These are phyloP conservation scores for Pipistrellus nathusii DNA, from an alignment of 2,797 vertebrate genomes.

Conservation along the genomic window DNA sequence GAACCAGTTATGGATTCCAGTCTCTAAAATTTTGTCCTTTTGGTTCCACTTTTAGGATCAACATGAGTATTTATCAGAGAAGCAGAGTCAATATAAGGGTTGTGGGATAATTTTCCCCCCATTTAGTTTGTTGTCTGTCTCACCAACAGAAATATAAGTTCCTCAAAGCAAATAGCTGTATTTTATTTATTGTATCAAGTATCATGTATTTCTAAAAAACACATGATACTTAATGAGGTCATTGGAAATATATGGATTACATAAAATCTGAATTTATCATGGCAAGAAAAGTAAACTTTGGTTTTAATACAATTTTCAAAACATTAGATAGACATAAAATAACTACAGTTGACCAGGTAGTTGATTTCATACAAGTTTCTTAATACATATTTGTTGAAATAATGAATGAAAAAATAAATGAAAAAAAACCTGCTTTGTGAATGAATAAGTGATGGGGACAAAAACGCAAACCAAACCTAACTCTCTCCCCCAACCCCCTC, in stretches of 20 bases:
- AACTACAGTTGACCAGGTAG: not conserved
- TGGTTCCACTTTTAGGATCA: not conserved
- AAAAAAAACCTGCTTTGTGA: not conserved
- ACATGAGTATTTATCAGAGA: not conserved
- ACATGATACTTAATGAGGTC: not conserved
- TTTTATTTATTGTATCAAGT: not conserved
- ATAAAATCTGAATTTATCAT: not conserved
- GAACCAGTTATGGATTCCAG: not conserved
- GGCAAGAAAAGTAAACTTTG: not conserved
- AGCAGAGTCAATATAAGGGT: not conserved
- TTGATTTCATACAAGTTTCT: not conserved
- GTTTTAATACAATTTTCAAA: slow-evolving; percentile 5
- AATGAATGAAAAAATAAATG: not conserved
- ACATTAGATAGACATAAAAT: not conserved
- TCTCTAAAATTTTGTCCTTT: not conserved
- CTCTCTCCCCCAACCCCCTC: not conserved
- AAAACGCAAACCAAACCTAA: not conserved
- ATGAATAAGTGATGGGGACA: not conserved
- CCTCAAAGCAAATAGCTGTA: not conserved
- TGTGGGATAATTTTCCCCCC: not conserved
- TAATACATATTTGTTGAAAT: not conserved
- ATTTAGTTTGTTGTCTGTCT: not conserved
- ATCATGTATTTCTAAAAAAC: no score
- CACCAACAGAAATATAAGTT: not conserved
- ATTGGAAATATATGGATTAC: not conserved